phyloP scores from a whole-genome alignment of 1,140 invertebrate genomes.

The Macrobrachium rosenbergii region DNA sequence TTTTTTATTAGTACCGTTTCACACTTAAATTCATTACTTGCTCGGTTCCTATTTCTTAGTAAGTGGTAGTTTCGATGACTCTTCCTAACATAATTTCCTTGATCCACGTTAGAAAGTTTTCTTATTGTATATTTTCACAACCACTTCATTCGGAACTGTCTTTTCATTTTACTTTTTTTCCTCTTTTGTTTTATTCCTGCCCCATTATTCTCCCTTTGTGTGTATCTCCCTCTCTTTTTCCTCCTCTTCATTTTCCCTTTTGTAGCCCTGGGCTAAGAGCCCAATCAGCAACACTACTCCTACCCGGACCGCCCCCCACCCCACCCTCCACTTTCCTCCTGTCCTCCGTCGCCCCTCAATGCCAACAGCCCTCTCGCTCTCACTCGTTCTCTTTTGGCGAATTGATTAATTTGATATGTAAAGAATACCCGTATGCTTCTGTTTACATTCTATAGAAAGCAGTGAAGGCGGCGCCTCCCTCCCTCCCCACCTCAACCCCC shows the following conservation, averaged over 20 bases:
- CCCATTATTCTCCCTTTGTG: neutral
- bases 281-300: constrained; percentile 4
- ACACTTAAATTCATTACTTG: too few species aligned
- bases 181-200: neutral
- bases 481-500: neutral
- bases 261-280: neutral
- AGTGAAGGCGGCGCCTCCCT: constrained; percentile 2
- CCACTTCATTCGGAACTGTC: neutral
- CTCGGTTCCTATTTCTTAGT: too few species aligned
- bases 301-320: neutral
- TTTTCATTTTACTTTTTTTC: neutral
- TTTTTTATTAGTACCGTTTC: too few species aligned
- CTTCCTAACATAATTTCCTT: too few species aligned
- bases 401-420: constrained; percentile 62
- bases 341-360: neutral
- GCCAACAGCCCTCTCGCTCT: constrained; percentile 12
- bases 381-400: constrained; percentile 41
- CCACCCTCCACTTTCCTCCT: neutral
- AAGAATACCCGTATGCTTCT: constrained; percentile 45
- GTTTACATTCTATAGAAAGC: constrained; percentile 19
- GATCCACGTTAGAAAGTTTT: too few species aligned
- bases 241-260: neutral
- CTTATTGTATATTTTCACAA: too few species aligned
- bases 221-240: constrained; percentile 18
- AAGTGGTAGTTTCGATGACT: too few species aligned